A percentile compares a stretch with the other conserved stretches of the same genome.
phyloP scores from a whole-genome alignment of 2,888 invertebrate species.

The Papilio gigon region DNA sequence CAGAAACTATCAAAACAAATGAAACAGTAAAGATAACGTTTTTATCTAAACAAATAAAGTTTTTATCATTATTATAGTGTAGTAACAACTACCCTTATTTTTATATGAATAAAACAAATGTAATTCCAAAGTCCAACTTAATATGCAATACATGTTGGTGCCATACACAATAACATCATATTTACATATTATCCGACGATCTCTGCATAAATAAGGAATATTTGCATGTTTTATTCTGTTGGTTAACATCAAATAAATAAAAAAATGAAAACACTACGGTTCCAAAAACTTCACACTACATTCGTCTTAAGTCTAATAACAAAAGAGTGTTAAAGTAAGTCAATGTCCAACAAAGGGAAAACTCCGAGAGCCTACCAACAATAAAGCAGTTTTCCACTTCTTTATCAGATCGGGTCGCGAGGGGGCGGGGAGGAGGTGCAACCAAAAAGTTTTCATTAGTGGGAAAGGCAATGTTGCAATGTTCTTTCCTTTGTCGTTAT shows the following conservation, averaged over 20 bases:
- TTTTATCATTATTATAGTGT: neutral
- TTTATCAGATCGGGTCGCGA: slow-evolving; percentile 56
- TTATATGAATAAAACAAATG: no score
- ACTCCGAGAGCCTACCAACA: slow-evolving; percentile 38
- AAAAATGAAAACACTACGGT: neutral
- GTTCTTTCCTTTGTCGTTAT: slow-evolving; percentile 60
- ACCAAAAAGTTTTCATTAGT: slow-evolving; percentile 70
- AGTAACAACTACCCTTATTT: no score
- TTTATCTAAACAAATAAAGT: neutral
- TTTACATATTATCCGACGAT: slow-evolving; percentile 27
- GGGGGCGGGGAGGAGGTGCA: slow-evolving; percentile 47
- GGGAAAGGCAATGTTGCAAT: slow-evolving; percentile 61
- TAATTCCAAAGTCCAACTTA: slow-evolving; percentile 1
- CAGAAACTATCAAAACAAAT: no score
- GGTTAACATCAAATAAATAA: slow-evolving; percentile 13
- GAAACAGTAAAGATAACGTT: no score
- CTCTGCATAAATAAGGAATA: slow-evolving; percentile 21
- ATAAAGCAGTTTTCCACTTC: slow-evolving; percentile 49
- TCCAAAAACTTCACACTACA: no score
- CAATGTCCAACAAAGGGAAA: slow-evolving; percentile 19
- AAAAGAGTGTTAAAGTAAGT: slow-evolving; percentile 7
- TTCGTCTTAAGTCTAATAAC: neutral
- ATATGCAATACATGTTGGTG: neutral
- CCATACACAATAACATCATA: slow-evolving; percentile 15
- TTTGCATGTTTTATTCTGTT: slow-evolving; percentile 3